phyloP scores from a whole-genome alignment of 30 jellyfish, hydroid and myxozoan genomes.

The Cassiopea andromeda region DNA sequence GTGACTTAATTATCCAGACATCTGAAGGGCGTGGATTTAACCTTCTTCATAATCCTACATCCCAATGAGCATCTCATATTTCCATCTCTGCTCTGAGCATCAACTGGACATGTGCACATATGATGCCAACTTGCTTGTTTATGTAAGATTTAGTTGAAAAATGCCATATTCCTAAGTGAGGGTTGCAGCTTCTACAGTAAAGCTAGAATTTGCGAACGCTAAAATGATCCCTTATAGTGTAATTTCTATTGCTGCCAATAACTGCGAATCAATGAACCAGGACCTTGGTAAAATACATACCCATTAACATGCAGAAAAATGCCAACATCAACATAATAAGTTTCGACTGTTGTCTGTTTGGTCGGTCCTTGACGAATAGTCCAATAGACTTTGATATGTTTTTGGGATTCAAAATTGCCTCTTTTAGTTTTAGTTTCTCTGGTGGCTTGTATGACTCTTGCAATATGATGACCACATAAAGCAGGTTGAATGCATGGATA shows the following conservation, averaged over 20 bases:
- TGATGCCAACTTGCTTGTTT: too few relatives aligned
- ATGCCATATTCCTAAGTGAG: too few relatives aligned
- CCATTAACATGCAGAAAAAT: constrained; percentile 50
- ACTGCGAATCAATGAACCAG: not conserved
- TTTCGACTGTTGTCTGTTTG: constrained; percentile 24
- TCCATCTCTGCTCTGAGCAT: too few relatives aligned
- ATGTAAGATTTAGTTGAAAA: too few relatives aligned
- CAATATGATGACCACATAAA: constrained; percentile 54
- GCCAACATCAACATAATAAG: constrained; percentile 53
- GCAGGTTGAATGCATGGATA: constrained; percentile 30
- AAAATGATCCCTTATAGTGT: not conserved
- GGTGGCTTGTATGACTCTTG: constrained; percentile 76
- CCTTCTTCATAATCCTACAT: too few relatives aligned
- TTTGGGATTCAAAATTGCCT: constrained; percentile 3
- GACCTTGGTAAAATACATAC: constrained; percentile 21
- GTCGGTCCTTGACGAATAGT: constrained; percentile 58
- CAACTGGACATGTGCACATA: too few relatives aligned
- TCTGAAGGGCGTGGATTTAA: too few relatives aligned
- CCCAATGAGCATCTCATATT: too few relatives aligned
- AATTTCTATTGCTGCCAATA: not conserved
- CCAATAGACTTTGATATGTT: constrained; percentile 16
- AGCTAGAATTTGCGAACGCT: too few relatives aligned
- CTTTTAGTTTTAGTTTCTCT: constrained; percentile 14
- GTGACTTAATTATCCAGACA: too few relatives aligned
- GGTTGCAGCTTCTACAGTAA: too few relatives aligned